Base-by-base conservation (phyloP, 2,888 invertebrate species). In the Rhimphoctona megacephalus region DNA sequence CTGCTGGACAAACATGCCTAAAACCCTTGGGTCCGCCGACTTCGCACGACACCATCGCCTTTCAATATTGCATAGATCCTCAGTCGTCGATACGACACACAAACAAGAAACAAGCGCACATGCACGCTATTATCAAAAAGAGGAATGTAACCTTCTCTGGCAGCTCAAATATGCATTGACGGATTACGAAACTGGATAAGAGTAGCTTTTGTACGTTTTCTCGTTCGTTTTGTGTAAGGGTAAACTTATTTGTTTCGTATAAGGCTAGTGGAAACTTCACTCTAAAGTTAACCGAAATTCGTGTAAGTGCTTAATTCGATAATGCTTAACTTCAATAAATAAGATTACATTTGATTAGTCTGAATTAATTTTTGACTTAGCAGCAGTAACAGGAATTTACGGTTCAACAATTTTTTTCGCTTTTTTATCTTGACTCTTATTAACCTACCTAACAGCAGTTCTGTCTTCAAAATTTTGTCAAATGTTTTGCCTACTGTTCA, bases 61-160 rank as follows among this genome's bases (percentile, higher is more conserved):
- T 74, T 85, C 82, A 70, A 17, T 72, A 87, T 88, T 83, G 86
- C 87, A 87, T 72, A 93, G 93, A 93, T 93, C 89, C 89, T 87
- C 78, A 61, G 79, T 74, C 85, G 80, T 85, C 82, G 93, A 91
- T 92, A 92, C 89, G 61, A 33, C 46, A 36, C 70, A 46, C 52
- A 78, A 66, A 33, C 70, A 52, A 49, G 33, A 78, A 66, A 33
- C 61, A 36, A 36, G 33, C 39, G 66, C 82, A 43, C 57, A 57
- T 17, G 6, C 66, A 54, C 64, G 25, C 61, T 14, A 33, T 81
- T 89, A 85, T 85, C 90, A 88, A 91, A 92, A 92, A 91, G 90
- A 92, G 92, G 92, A 92, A 93, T 93, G 91, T 92, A 93, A 93
- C 92, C 92, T 93, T 90, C 91, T 89, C 89, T 90, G 82, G 90